Evolutionary conservation across 2,888 invertebrate species (phyloP).

Genomic region (Ichneumon xanthorius): DNA sequence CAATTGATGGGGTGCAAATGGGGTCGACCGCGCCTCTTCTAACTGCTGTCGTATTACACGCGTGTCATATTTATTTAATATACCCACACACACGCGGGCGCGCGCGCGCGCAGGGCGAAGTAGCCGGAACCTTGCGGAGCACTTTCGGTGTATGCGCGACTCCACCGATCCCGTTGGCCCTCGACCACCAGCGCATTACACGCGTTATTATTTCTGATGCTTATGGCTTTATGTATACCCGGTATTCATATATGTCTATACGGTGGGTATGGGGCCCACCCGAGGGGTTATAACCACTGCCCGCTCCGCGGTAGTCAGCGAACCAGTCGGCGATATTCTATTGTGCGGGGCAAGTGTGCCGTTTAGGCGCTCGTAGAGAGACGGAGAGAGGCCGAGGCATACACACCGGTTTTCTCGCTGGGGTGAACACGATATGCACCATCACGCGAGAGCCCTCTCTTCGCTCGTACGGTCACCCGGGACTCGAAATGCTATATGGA

Average conservation of each 20-base stretch:
- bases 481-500: constrained; percentile 38
- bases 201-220: constrained; percentile 82
- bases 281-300: constrained; percentile 46
- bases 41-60: constrained; percentile 79
- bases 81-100: constrained; percentile 66
- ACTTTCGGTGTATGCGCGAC: constrained; percentile 8
- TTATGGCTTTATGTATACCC: constrained; percentile 73
- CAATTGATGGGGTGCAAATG: constrained; percentile 83
- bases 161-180: constrained; percentile 40
- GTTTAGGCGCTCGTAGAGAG: constrained; percentile 73
- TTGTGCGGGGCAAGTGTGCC: constrained; percentile 79
- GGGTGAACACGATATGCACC: constrained; percentile 80
- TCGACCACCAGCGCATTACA: constrained; percentile 75
- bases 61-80: constrained; percentile 84
- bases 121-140: constrained; percentile 26
- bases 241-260: constrained; percentile 18
- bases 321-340: constrained; percentile 68
- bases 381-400: neutral
- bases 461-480: constrained; percentile 50
- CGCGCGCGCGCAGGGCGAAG: neutral
- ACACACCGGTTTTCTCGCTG: constrained; percentile 75
- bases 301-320: constrained; percentile 57
- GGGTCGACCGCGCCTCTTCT: constrained; percentile 80
- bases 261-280: constrained; percentile 11
- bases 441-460: constrained; percentile 45